Evolutionary conservation across 2,797 vertebrate species (phyloP), one percentile per base, ranked within the genome.

Genomic region (Poeciliopsis turneri): DNA sequence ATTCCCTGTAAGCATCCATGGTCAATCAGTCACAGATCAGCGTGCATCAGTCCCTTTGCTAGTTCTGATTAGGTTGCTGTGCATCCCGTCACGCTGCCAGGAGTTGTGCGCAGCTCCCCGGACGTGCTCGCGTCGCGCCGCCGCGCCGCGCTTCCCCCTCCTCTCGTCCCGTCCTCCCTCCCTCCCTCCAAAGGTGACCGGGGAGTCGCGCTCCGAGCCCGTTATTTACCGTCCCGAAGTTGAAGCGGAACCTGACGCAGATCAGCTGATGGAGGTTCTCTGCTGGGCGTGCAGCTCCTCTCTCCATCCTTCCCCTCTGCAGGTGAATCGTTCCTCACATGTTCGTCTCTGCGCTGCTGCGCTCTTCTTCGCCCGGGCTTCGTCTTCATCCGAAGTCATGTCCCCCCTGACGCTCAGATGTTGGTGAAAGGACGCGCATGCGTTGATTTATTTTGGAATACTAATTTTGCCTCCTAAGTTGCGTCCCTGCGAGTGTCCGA

Each of bases 341-440:
- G 30, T 57, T 69, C 1, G 15, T 69, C 1, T 64, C 59, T 13
- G 30, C 59, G 16, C 59, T 20, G 30, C 72, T 36, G 74, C 45
- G 57, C 45, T 13, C 51, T 49, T 41, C 49, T 53, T 11, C 68
- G 15, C 5, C 69, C 9, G 16, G 66, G 57, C 55, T 47, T 4
- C 39, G 10, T 72, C 72, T 68, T 45, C 18, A 59, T 55, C 47
- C 45, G 57, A 49, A 68, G 68, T 77, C 41, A 30, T 68, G 30
- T 30, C 18, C 13, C 92, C 76, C 80, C 88, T 78, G 75, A 93
- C 82, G 94, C 91, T 92, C 91, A 84, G 88, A 93, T 91, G 88
- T 81, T 90, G 89, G 87, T 89, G 72, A 86, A 80, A 78, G 90
- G 92, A 87, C 91, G 95, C 96, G 96, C 96, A 97, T 96, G 97